Evolutionary conservation across 2,888 invertebrate genomes (phyloP), one percentile per base, ranked within the genome.

Genomic region (Deilephila porcellus): DNA sequence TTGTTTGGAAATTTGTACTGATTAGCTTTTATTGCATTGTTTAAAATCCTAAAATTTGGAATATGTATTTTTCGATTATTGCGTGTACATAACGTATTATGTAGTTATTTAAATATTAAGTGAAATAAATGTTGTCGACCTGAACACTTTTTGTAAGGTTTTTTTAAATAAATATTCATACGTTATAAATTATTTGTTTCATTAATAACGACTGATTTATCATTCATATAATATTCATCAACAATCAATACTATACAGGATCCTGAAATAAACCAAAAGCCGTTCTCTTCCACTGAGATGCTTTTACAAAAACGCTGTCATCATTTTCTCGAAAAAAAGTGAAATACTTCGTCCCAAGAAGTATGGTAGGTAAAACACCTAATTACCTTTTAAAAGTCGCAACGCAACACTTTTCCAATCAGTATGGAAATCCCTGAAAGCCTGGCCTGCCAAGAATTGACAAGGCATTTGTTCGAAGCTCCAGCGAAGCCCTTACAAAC

Each of bases 161-260:
- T 67, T 60, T 67, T 67, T 67, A 52, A 67, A 67, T 67, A 67
- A 67, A 67, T 67, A 67, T 67, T 17, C 52, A 67, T 67, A 45
- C 52, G 67, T 67, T 67, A 67, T 67, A 67, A 25, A 67, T 25
- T 7, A 56, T 14, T 52, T 52, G 52, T 67, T 52, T 67, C 29
- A 67, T 67, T 67, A 25, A 5, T 56, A 56, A 5, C 34, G 0
- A 3, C 4, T 14, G 19, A 19, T 34, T 45, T 3, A 11, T 45
- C 11, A 2, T 45, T 45, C 3, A 45, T 3, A 14, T 45, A 45
- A 37, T 37, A 8, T 11, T 11, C 37, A 37, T 11, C 11, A 37
- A 45, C 14, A 14, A 11, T 11, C 11, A 11, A 45, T 3, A 45
- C 14, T 45, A 11, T 2, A 45, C 2, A 45, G 11, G 45, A 14